Base-by-base conservation (phyloP, 1,140 invertebrate genomes). In the Lycorma delicatula region DNA sequence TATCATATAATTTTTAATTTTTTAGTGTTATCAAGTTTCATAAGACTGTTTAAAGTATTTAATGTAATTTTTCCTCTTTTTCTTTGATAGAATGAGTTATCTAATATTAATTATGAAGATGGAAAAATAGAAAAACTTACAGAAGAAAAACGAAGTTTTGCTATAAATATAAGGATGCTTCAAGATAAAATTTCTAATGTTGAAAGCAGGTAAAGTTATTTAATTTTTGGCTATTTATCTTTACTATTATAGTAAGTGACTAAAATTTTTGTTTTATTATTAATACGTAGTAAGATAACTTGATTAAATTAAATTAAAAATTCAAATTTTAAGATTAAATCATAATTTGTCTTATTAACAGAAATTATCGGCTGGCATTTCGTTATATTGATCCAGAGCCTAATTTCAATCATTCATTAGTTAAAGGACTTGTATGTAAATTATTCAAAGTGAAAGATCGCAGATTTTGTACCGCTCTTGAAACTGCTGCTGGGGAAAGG, bases 401-500 rank as follows among this genome's bases (percentile, higher is more conserved):
- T 0, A 81, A 88, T 73, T 97, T 97, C 72, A 82, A 93, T 69
- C 71, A 78, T 4, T 70, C 73, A 0, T 77, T 80, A 58, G 89
- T 98, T 0, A 80, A 83, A 65, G 96, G 96, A 25, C 77, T 90
- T 16, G 82, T 93, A 2, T 77, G 80, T 63, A 78, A 85, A 58
- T 72, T 96, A 31, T 82, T 98, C 20, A 78, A 79, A 51, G 75
- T 96, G 0, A 82, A 79, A 54, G 85, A 97, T 71, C 72, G 75
- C n/a, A 74, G 69, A 28, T 79, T 82, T 69, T 84, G 84, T 22
- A 84, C 85, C 58, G 94, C 94, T 13, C 71, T 98, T 26, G 91
- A 95, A 68, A 83, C 86, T 23, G 84, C 84, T 25, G 92, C 89
- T 26, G 91, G 92, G n/a, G 87, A 86, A 58, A 84, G 80, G 76